Evolutionary conservation across 2,797 vertebrate genomes (phyloP).

Genomic region (Tarsius wallacei): DNA sequence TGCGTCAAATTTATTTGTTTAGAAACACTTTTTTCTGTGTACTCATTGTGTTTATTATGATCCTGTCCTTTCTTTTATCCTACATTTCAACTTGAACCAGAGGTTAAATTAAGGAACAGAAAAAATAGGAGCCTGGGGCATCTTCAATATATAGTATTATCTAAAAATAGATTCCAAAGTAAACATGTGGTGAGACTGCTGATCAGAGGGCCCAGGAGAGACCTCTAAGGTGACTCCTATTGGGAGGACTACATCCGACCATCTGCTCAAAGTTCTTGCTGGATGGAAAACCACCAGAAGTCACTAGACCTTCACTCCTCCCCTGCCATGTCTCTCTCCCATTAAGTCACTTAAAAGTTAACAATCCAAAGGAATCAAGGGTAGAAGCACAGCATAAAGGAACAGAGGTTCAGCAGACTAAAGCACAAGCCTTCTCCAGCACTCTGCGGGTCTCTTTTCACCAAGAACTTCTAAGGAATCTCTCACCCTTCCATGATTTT

Average conservation of each 20-base stretch:
- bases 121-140: background rate
- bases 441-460: conserved; percentile 38
- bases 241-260: background rate
- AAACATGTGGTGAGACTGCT: conserved; percentile 27
- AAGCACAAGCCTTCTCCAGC: conserved; percentile 35
- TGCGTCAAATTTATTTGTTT: background rate
- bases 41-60: background rate
- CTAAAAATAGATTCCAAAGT: conserved; percentile 26
- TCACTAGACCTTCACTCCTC: conserved; percentile 40
- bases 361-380: conserved; percentile 54
- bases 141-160: background rate
- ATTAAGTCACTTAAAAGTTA: conserved; percentile 67
- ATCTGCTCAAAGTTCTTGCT: conserved; percentile 50
- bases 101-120: background rate
- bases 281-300: conserved; percentile 61
- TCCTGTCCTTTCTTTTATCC: background rate
- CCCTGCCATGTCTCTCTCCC: conserved; percentile 12
- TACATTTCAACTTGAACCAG: background rate
- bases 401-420: background rate
- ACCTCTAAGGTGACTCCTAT: background rate
- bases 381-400: conserved; percentile 54
- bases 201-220: background rate
- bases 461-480: conserved; percentile 51
- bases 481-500: conserved; percentile 46
- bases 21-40: background rate